These are phyloP conservation scores for Nannobrachium achirus DNA, from an alignment of 2,113 vertebrate genomes.

Conservation along the genomic window DNA sequence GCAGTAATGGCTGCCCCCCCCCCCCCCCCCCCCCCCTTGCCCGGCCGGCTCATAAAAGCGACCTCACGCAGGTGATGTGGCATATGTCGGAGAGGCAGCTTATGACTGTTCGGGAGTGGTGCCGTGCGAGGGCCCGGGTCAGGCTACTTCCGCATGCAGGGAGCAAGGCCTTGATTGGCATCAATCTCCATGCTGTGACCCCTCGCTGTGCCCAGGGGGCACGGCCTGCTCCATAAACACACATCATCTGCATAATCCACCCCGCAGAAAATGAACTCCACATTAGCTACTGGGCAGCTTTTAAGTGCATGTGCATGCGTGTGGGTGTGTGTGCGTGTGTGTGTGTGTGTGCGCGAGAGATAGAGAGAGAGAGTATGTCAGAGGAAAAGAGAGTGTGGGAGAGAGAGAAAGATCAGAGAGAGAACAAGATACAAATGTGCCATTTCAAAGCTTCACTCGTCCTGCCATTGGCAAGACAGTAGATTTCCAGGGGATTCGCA, in stretches of 20 bases:
- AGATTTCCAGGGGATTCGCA: too few relatives aligned
- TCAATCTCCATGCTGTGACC: constrained; percentile 27
- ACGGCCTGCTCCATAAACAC: constrained; percentile 22
- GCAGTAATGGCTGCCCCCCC: too few relatives aligned
- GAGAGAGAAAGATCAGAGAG: too few relatives aligned
- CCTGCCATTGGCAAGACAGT: too few relatives aligned
- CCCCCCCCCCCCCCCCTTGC: too few relatives aligned
- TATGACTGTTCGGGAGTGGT: not conserved
- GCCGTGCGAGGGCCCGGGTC: constrained; percentile 16
- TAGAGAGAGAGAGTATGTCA: not conserved
- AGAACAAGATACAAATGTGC: too few relatives aligned
- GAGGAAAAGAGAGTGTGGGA: too few relatives aligned
- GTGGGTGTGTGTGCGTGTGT: not conserved
- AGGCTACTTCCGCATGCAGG: constrained; percentile 27
- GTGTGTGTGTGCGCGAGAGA: constrained; percentile 6
- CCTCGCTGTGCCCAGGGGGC: constrained; percentile 22
- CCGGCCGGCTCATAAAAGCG: not conserved
- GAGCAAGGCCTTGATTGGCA: constrained; percentile 27
- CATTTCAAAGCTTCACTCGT: too few relatives aligned
- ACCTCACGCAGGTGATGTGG: not conserved
- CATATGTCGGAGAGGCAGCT: constrained; percentile 14
- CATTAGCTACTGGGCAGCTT: constrained; percentile 15
- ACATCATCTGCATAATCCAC: constrained; percentile 35
- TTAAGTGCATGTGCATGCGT: constrained; percentile 12
- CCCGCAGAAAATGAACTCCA: constrained; percentile 10